These are phyloP conservation scores for Cephalopachus bancanus DNA, from an alignment of 2,797 vertebrate genomes.

Conservation along the genomic window DNA sequence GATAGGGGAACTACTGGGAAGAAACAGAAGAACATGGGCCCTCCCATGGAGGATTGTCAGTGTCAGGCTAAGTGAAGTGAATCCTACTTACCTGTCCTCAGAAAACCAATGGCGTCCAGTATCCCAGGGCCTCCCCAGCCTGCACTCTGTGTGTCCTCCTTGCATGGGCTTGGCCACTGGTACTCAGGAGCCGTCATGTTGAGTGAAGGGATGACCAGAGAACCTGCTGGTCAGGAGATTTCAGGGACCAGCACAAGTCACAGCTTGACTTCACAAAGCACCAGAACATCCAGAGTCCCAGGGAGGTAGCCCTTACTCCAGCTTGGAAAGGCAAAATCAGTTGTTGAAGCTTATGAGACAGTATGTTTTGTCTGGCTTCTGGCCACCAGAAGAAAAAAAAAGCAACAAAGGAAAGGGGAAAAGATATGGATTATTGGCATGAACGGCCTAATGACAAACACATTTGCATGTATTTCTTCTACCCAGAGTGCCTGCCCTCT, in stretches of 20 bases:
- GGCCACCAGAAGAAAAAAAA: slow-evolving; percentile 84
- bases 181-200: neutral
- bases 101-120: neutral
- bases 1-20: neutral
- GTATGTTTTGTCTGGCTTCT: slow-evolving; percentile 88
- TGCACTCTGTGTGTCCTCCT: neutral
- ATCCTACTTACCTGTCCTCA: neutral
- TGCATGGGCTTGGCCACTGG: neutral
- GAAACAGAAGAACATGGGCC: neutral
- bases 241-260: neutral
- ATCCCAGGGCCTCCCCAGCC: neutral
- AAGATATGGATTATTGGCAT: slow-evolving; percentile 86
- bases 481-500: slow-evolving; percentile 46
- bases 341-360: slow-evolving; percentile 76
- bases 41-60: neutral
- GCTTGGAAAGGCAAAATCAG: slow-evolving; percentile 11
- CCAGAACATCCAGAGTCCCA: neutral
- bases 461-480: slow-evolving; percentile 82
- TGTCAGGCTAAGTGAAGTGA: neutral
- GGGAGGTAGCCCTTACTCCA: neutral
- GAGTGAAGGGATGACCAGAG: neutral
- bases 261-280: neutral
- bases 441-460: slow-evolving; percentile 88
- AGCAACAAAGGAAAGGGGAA: slow-evolving; percentile 87
- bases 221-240: neutral